Evolutionary conservation across 2,888 invertebrate genomes (phyloP).

Genomic region (Metopia argyrocephala): DNA sequence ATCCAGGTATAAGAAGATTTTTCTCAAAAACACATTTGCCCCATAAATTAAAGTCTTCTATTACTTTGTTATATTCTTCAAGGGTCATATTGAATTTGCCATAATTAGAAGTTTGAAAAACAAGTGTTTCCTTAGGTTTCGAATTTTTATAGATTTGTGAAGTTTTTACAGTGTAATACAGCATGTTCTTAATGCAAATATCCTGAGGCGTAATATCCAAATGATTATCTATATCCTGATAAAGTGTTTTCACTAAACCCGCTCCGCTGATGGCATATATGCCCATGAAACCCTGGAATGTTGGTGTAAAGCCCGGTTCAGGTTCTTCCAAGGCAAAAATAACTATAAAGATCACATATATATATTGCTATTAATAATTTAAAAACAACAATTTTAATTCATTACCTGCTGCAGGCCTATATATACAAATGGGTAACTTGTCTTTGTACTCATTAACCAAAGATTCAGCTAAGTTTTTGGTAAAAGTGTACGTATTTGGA

Average conservation of each 20-base stretch:
- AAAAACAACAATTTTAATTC: too few species aligned
- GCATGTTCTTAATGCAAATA: conserved; percentile 65
- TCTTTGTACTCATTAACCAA: conserved; percentile 84
- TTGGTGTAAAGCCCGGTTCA: conserved; percentile 70
- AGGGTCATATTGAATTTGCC: conserved; percentile 66
- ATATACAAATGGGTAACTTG: conserved; percentile 86
- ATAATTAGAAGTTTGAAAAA: conserved; percentile 68
- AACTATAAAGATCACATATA: conserved; percentile 62
- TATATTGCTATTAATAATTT: not conserved
- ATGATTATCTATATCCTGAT: conserved; percentile 51
- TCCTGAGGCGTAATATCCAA: conserved; percentile 72
- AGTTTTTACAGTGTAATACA: conserved; percentile 31
- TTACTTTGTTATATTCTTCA: conserved; percentile 61
- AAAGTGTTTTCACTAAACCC: conserved; percentile 70
- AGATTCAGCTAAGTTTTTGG: conserved; percentile 92
- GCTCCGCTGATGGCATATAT: conserved; percentile 69
- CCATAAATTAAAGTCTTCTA: conserved; percentile 67
- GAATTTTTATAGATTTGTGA: conserved; percentile 16
- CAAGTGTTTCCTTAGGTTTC: conserved; percentile 50
- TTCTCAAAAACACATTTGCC: conserved; percentile 65
- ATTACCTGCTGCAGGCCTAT: conserved; percentile 91
- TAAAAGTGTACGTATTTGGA: conserved; percentile 95
- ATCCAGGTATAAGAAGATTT: conserved; percentile 66
- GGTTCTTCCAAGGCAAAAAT: conserved; percentile 70
- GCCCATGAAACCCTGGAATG: conserved; percentile 72